Percentiles rank a stretch among this genome's conserved stretches.
These are phyloP conservation scores for Streptopelia turtur DNA, from an alignment of 2,797 vertebrate genomes.

Conservation along the genomic window DNA sequence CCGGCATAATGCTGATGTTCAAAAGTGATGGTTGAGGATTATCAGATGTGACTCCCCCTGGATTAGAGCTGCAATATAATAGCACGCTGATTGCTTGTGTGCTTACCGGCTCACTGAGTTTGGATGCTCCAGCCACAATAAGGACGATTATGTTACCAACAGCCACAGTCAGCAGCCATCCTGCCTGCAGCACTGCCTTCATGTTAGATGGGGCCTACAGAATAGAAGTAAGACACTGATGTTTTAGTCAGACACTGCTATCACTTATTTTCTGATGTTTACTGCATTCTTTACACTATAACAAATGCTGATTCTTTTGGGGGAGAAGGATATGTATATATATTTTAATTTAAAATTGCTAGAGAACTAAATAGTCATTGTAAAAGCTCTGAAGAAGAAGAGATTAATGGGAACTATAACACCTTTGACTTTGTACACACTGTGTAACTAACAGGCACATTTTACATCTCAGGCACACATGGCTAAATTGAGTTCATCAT, in stretches of 20 bases:
- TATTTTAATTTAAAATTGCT: not conserved
- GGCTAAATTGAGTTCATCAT: not conserved
- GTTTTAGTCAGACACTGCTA: not conserved
- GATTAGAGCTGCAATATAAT: not conserved
- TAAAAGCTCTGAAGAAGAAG: not conserved
- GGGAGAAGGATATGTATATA: no score
- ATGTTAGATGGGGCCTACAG: conserved; percentile 93
- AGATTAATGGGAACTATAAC: not conserved
- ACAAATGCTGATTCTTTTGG: not conserved
- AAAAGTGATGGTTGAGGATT: not conserved
- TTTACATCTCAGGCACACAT: not conserved
- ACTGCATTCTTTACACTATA: not conserved
- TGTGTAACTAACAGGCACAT: not conserved
- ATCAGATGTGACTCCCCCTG: not conserved
- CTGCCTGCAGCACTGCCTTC: conserved; percentile 96
- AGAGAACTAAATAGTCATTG: not conserved
- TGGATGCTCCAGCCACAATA: conserved; percentile 88
- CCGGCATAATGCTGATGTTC: not conserved
- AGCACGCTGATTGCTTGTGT: fast-evolving
- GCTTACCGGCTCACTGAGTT: conserved; percentile 84
- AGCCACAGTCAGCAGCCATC: conserved; percentile 92
- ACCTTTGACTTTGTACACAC: not conserved
- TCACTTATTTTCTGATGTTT: not conserved
- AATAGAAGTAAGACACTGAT: not conserved
- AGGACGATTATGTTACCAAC: conserved; percentile 95